phyloP scores from a whole-genome alignment of 1,140 invertebrate species.

The Apis laboriosa region DNA sequence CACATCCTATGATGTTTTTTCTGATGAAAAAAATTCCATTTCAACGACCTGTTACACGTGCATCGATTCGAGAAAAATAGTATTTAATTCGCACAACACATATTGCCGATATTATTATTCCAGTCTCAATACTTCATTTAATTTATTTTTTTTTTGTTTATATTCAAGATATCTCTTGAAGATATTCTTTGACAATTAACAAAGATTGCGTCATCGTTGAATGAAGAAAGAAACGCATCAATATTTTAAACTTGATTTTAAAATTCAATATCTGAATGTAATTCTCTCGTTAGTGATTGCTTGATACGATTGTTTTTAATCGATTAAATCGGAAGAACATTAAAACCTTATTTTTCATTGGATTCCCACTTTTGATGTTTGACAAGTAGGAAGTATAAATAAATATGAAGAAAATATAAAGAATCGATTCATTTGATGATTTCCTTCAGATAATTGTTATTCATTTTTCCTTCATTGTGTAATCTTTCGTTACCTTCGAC shows the following conservation, averaged over 20 bases:
- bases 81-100: neutral
- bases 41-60: slow-evolving; percentile 60
- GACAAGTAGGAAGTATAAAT: slow-evolving; percentile 46
- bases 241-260: too few species aligned
- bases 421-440: slow-evolving; percentile 41
- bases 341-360: slow-evolving; percentile 41
- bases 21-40: slow-evolving; percentile 69
- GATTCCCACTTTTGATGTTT: slow-evolving; percentile 18
- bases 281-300: neutral
- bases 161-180: neutral
- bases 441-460: slow-evolving; percentile 49
- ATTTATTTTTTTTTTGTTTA: neutral
- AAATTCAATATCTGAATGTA: neutral
- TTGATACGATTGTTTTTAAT: neutral
- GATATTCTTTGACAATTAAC: neutral
- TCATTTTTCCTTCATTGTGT: neutral
- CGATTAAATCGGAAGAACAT: slow-evolving; percentile 26
- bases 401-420: slow-evolving; percentile 36
- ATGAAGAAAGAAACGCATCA: too few species aligned
- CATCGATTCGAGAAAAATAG: slow-evolving; percentile 15
- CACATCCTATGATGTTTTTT: slow-evolving; percentile 69
- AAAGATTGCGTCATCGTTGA: too few species aligned
- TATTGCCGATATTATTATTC: neutral
- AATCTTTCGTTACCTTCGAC: slow-evolving; percentile 5
- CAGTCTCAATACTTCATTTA: neutral